Conservation (phyloP, 1,140 invertebrate genomes). For the Heliconius nattereri region DNA sequence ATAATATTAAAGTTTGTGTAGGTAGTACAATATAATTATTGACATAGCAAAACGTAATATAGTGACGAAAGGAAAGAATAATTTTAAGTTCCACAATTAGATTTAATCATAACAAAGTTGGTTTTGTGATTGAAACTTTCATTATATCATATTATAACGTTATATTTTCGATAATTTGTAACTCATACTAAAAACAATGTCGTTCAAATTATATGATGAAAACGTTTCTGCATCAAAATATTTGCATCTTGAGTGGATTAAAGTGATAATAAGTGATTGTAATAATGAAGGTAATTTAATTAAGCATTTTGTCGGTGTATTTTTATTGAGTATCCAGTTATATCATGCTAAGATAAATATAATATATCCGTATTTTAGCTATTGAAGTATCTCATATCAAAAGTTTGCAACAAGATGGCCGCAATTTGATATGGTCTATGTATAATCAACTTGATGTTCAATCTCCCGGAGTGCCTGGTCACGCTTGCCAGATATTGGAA, state of each 20-base stretch:
- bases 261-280: slow-evolving; percentile 11
- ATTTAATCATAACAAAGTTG: background rate
- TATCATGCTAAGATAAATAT: background rate
- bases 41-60: background rate
- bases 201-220: background rate
- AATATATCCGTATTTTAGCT: background rate
- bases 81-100: background rate
- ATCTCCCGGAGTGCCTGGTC: slow-evolving; percentile 43
- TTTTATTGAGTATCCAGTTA: background rate
- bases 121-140: background rate
- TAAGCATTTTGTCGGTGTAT: background rate
- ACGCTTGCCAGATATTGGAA: slow-evolving; percentile 49
- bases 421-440: slow-evolving; percentile 43
- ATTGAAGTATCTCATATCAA: slow-evolving; percentile 17
- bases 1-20: no score
- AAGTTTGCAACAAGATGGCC: slow-evolving; percentile 32
- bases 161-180: background rate
- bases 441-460: slow-evolving; percentile 36
- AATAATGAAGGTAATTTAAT: slow-evolving; percentile 11
- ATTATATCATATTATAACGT: background rate
- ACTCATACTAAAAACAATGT: background rate
- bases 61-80: background rate
- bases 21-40: no score
- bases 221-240: background rate
- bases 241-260: slow-evolving; percentile 15